Percentiles rank a stretch among this genome's conserved stretches.
These are phyloP conservation scores for Dasyurus viverrinus DNA, from an alignment of 2,113 vertebrate species.

Conservation along the genomic window DNA sequence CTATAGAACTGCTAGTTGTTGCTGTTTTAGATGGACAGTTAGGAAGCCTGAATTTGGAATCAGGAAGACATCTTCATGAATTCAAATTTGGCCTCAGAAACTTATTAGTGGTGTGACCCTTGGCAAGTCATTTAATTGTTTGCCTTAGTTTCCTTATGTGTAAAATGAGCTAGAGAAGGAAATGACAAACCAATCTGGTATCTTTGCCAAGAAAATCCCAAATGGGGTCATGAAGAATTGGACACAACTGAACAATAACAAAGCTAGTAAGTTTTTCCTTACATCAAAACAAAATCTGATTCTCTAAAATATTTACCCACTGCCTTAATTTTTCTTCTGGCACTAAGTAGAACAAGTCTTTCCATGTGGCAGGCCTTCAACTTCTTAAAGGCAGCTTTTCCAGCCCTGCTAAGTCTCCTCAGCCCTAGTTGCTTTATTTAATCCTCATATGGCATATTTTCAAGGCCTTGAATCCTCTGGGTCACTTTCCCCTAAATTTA, in stretches of 20 bases:
- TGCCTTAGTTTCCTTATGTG: not conserved
- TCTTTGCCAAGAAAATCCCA: not conserved
- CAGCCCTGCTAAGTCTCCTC: not conserved
- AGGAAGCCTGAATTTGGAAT: too few relatives aligned
- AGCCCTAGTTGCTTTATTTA: not conserved
- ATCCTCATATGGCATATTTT: not conserved
- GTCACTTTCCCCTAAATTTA: not conserved
- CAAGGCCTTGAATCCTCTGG: not conserved
- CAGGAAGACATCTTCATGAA: too few relatives aligned
- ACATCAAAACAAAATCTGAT: not conserved
- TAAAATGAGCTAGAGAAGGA: not conserved
- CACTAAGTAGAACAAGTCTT: not conserved
- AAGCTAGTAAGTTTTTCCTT: not conserved
- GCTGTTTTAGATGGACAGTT: too few relatives aligned
- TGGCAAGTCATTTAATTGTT: not conserved
- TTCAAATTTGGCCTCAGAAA: not conserved
- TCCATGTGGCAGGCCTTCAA: not conserved
- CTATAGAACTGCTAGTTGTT: not conserved
- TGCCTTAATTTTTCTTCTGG: not conserved
- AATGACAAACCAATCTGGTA: not conserved
- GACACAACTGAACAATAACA: not conserved
- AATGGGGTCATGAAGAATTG: not conserved
- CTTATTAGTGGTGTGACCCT: not conserved
- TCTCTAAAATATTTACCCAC: not conserved
- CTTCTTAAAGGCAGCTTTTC: not conserved